Evolutionary conservation across 2,797 vertebrate genomes (phyloP), one percentile per base, ranked within the genome.

Genomic region (Acipenser ruthenus): DNA sequence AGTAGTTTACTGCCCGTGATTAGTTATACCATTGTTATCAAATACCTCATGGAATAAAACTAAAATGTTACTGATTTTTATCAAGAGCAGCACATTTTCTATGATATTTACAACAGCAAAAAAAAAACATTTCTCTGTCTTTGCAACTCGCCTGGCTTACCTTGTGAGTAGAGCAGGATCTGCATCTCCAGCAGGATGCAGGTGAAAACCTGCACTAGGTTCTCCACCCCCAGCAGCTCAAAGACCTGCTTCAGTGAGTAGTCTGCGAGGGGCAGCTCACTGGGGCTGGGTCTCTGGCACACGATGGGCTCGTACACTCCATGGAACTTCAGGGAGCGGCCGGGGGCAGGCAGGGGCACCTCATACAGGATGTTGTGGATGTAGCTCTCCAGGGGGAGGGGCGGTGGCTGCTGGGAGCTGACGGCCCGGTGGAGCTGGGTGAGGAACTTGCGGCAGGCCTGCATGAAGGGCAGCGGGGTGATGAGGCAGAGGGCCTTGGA

Each of bases 401-500:
- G 96, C 0, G 96, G 96, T 0, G 96, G 93, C 55, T 92, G 90
- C 70, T 88, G 89, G 0, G 93, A 94, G 0, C 86, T 85, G 15
- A 98, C 96, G 0, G 95, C 96, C 70, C 83, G 89, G 71, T 98
- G 92, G 11, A 98, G 88, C 80, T 99, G 97, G 65, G 90, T 77
- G 63, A 99, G 86, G 77, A 98, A 98, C 72, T 94, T 94, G 62
- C 89, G 93, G 70, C 93, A 93, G 66, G 97, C 93, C 58, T 95
- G 93, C 84, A 99, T 94, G 80, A 99, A 99, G 67, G 96, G 96
- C 69, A 99, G 90, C 0, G 97, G 94, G 1, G 94, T 90, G 77
- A 99, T 89, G 72, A 99, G 89, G 74, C 97, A 99, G 67, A 97
- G 91, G 37, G 94, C 94, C 78, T 99, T 99, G 55, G 97, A 99